Conservation (phyloP, 1,140 invertebrate genomes). For the Dryas iulia region DNA sequence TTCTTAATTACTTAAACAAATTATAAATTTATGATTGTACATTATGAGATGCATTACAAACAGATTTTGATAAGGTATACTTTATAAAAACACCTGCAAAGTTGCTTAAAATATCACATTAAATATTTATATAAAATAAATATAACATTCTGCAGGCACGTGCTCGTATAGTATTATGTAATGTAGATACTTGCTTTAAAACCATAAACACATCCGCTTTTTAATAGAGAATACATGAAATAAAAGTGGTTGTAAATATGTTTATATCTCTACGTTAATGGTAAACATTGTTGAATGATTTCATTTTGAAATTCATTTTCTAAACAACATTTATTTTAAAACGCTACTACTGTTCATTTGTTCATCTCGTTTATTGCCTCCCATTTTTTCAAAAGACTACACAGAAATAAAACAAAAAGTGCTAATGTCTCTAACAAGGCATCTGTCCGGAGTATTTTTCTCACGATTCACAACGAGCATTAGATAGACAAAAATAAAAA, state of each 20-base stretch:
- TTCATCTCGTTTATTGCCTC: neutral
- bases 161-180: neutral
- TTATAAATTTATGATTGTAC: neutral
- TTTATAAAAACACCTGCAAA: neutral
- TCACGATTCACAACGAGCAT: neutral
- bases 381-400: neutral
- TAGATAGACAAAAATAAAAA: too few relatives aligned
- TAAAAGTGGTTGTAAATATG: constrained; percentile 7
- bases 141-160: neutral
- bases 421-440: neutral
- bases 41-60: neutral
- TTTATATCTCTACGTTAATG: neutral
- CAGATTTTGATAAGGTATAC: neutral
- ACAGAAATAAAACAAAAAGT: too few relatives aligned
- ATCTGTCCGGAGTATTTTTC: neutral
- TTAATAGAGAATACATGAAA: neutral
- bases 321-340: neutral
- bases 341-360: too few relatives aligned
- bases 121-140: neutral
- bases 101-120: neutral
- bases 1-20: constrained; percentile 3
- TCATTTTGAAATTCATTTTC: neutral
- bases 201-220: constrained; percentile 8
- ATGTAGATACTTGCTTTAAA: neutral
- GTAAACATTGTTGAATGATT: constrained; percentile 2